Percentiles rank a stretch among this genome's conserved stretches.
Conservation (phyloP, 2,113 vertebrate species). For the Poecile atricapillus region DNA sequence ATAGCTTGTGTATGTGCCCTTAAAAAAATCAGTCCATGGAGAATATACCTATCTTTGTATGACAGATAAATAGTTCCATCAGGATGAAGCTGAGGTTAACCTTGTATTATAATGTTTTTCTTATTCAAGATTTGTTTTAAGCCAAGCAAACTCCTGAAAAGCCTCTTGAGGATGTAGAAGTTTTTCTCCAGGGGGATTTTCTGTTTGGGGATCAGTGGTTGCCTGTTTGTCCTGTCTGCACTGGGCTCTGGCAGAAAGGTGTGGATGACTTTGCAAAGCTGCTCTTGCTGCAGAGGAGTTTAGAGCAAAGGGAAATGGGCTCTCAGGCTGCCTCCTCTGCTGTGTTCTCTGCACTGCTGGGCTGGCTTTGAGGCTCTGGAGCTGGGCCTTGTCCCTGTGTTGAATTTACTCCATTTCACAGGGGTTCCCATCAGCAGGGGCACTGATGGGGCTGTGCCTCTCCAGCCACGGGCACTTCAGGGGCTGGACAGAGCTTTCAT, state of each 20-base stretch:
- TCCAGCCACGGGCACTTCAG: not conserved
- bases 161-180: not conserved
- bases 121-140: not conserved
- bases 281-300: rapidly evolving
- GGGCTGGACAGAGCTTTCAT: constrained; percentile 38
- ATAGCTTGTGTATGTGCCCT: constrained; percentile 33
- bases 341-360: not conserved
- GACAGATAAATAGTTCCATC: constrained; percentile 52
- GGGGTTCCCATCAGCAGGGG: constrained; percentile 22
- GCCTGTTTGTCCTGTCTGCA: not conserved
- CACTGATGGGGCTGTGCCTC: constrained; percentile 13
- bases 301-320: rapidly evolving
- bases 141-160: not conserved
- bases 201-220: not conserved
- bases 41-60: constrained; percentile 26
- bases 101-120: constrained; percentile 21
- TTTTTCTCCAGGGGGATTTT: not conserved
- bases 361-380: not conserved
- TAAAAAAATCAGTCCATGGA: constrained; percentile 3
- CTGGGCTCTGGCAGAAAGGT: rapidly evolving
- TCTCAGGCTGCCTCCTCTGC: not conserved
- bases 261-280: not conserved
- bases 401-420: constrained; percentile 9
- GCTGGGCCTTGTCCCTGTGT: not conserved
- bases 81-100: constrained; percentile 16